These are phyloP conservation scores for Plagiodera versicolora DNA, from an alignment of 2,888 invertebrate species.

Conservation along the genomic window DNA sequence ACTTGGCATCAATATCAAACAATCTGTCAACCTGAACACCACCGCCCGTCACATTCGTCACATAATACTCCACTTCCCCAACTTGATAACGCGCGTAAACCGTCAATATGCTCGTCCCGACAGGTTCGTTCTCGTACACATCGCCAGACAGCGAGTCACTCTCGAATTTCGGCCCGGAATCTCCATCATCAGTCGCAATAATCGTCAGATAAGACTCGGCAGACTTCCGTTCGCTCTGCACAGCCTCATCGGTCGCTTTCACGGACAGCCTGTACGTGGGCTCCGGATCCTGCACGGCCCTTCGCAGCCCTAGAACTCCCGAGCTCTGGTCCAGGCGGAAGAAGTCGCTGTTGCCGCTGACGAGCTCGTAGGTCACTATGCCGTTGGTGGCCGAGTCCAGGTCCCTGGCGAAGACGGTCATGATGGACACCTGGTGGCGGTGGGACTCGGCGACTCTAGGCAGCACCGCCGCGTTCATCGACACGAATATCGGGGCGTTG, in stretches of 20 bases:
- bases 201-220: constrained; percentile 86
- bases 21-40: constrained; percentile 82
- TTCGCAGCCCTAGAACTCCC: constrained; percentile 70
- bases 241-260: constrained; percentile 90
- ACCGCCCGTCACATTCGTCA: constrained; percentile 79
- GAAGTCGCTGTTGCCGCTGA: constrained; percentile 75
- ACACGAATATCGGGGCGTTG: constrained; percentile 87
- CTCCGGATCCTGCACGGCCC: constrained; percentile 64
- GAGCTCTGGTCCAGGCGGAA: constrained; percentile 81
- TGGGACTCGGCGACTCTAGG: constrained; percentile 58
- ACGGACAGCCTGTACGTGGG: constrained; percentile 80
- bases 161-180: constrained; percentile 62
- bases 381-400: constrained; percentile 91
- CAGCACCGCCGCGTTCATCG: constrained; percentile 88
- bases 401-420: constrained; percentile 82
- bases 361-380: constrained; percentile 85
- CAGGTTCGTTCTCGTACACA: constrained; percentile 86
- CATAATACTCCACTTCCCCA: constrained; percentile 83
- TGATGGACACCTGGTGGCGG: constrained; percentile 68
- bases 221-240: constrained; percentile 82
- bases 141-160: constrained; percentile 72
- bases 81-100: constrained; percentile 71
- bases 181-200: constrained; percentile 66
- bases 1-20: constrained; percentile 87
- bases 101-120: constrained; percentile 82